Conservation (phyloP, 2,888 invertebrate species). For the Yponomeuta sedellus region DNA sequence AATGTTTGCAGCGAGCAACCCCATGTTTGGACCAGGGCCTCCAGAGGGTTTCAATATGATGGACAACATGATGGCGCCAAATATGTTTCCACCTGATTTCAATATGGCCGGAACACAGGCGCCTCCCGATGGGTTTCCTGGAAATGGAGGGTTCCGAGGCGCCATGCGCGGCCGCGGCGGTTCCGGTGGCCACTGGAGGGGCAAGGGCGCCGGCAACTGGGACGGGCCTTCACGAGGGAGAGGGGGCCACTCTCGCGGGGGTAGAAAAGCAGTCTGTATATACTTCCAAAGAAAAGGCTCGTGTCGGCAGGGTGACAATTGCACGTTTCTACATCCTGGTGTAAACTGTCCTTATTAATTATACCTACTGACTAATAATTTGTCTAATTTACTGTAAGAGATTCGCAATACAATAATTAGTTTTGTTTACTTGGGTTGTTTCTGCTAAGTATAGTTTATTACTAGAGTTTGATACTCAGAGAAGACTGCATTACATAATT, state of each 20-base stretch:
- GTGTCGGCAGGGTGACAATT: constrained; percentile 88
- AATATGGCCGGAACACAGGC: constrained; percentile 58
- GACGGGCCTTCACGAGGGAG: constrained; percentile 64
- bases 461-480: constrained; percentile 19
- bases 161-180: constrained; percentile 76
- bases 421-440: background rate
- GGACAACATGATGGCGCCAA: constrained; percentile 44
- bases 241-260: constrained; percentile 70
- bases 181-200: constrained; percentile 67
- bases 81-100: constrained; percentile 70
- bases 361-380: background rate
- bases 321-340: constrained; percentile 88
- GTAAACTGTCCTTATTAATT: constrained; percentile 74
- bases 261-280: constrained; percentile 80
- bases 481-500: constrained; percentile 18
- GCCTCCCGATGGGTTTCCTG: constrained; percentile 49
- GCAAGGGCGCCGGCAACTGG: constrained; percentile 66
- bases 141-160: constrained; percentile 68
- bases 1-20: constrained; percentile 53
- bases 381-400: constrained; percentile 8
- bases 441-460: constrained; percentile 2
- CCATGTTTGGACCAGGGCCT: constrained; percentile 47
- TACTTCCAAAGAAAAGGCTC: constrained; percentile 87
- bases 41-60: constrained; percentile 58
- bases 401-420: background rate